Evolutionary conservation across 1,140 invertebrate species (phyloP).

Genomic region (Physella acuta): DNA sequence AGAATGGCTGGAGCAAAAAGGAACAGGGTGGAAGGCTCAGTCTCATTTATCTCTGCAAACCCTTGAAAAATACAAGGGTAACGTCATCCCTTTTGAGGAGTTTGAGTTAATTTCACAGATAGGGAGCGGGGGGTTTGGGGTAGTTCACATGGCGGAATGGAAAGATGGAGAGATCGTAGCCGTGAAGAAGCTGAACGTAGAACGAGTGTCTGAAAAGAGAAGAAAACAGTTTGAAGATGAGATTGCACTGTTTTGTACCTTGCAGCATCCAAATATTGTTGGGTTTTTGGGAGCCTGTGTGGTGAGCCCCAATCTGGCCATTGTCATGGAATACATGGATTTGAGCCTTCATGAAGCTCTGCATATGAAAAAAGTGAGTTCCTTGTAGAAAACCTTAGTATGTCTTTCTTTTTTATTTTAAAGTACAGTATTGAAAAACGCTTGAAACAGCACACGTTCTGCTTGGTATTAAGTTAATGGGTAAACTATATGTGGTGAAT

Average conservation of each 20-base stretch:
- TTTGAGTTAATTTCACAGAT: conserved; percentile 30
- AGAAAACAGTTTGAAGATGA: conserved; percentile 30
- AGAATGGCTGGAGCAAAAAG: background rate
- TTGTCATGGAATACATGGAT: no score
- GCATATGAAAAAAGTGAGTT: conserved; percentile 24
- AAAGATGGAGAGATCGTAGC: conserved; percentile 28
- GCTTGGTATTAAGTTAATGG: no score
- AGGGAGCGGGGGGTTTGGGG: conserved; percentile 31
- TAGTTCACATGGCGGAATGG: conserved; percentile 33
- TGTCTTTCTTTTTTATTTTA: no score
- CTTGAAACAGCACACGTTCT: no score
- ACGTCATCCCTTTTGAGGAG: conserved; percentile 29
- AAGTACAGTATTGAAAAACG: no score
- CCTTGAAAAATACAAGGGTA: conserved; percentile 1
- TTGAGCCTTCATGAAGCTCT: conserved; percentile 34
- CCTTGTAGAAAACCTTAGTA: background rate
- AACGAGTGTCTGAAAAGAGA: conserved; percentile 26
- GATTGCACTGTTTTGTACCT: conserved; percentile 23
- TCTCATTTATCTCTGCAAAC: background rate
- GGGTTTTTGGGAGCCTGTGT: conserved; percentile 35
- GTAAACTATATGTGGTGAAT: no score
- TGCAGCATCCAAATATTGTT: conserved; percentile 37
- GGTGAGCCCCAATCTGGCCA: no score
- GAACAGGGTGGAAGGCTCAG: background rate
- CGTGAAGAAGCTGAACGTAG: conserved; percentile 34